A percentile compares a stretch with the other conserved stretches of the same genome.
Conservation (phyloP, 2,888 invertebrate species). For the Brenthis daphne region DNA sequence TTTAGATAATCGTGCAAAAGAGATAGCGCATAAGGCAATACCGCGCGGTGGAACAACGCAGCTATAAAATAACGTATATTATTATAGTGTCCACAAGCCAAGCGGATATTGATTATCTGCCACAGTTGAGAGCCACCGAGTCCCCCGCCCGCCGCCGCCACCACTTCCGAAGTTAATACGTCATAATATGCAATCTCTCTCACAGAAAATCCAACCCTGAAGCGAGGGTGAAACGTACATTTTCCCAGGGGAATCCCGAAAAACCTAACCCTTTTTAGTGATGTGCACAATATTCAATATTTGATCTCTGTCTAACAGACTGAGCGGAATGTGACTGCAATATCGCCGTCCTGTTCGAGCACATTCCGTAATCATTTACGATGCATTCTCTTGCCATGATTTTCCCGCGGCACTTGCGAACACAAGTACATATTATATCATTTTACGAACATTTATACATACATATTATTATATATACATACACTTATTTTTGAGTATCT, state of each 20-base stretch:
- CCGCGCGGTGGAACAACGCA: constrained; percentile 54
- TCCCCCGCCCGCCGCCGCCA: constrained; percentile 59
- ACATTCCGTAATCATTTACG: constrained; percentile 81
- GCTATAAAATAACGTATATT: constrained; percentile 80
- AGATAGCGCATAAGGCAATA: constrained; percentile 51
- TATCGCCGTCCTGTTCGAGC: constrained; percentile 70
- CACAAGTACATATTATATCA: constrained; percentile 53
- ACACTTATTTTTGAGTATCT: background rate
- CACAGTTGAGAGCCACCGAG: constrained; percentile 81
- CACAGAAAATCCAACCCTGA: constrained; percentile 59
- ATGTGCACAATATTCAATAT: constrained; percentile 72
- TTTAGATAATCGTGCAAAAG: constrained; percentile 78
- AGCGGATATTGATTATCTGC: constrained; percentile 84
- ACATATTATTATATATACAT: constrained; percentile 3
- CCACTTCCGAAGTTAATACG: constrained; percentile 47
- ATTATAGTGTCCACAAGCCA: constrained; percentile 83
- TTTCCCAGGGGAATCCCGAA: constrained; percentile 49
- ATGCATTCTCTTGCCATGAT: constrained; percentile 80
- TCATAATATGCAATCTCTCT: constrained; percentile 51
- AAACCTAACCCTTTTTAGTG: constrained; percentile 59
- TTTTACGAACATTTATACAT: constrained; percentile 45
- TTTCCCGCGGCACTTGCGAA: constrained; percentile 72
- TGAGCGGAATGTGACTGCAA: constrained; percentile 73
- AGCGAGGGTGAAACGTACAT: constrained; percentile 51
- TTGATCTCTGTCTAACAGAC: constrained; percentile 82